These are phyloP conservation scores for Macrobrachium nipponense DNA, from an alignment of 1,140 invertebrate genomes.

Conservation along the genomic window DNA sequence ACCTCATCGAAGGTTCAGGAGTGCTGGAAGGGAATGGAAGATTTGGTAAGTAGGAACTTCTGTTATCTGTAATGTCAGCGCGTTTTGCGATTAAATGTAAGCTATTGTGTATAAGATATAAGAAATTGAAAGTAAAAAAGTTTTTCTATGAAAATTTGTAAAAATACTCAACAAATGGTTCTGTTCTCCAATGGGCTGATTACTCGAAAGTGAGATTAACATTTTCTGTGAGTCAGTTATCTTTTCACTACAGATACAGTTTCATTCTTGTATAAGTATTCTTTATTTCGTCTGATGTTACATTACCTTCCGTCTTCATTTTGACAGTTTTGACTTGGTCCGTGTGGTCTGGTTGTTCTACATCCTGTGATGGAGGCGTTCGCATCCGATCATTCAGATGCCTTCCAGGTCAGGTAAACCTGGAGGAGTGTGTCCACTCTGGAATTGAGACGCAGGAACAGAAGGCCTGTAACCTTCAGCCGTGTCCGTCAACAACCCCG, in stretches of 20 bases:
- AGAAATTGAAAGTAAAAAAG: too few species aligned
- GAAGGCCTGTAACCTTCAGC: slow-evolving; percentile 44
- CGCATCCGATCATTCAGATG: slow-evolving; percentile 44
- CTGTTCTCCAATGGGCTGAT: neutral
- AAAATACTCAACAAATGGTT: too few species aligned
- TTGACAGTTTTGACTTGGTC: slow-evolving; percentile 46
- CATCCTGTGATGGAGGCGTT: slow-evolving; percentile 49
- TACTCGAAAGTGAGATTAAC: neutral
- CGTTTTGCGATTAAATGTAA: too few species aligned
- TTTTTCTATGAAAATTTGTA: too few species aligned
- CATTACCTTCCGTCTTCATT: neutral
- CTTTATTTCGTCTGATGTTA: neutral
- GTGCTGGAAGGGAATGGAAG: neutral
- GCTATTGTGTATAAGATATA: too few species aligned
- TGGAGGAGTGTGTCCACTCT: slow-evolving; percentile 38
- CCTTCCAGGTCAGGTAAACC: slow-evolving; percentile 29
- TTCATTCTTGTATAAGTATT: neutral
- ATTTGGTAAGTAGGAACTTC: neutral
- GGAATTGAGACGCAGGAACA: slow-evolving; percentile 54
- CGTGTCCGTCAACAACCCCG: slow-evolving; percentile 41
- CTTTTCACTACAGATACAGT: neutral
- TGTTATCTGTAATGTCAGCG: neutral
- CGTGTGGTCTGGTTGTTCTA: slow-evolving; percentile 53
- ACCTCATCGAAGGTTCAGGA: neutral
- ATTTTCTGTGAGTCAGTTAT: neutral